Conservation (phyloP, 2,113 vertebrate species). For the Ammodytes marinus region DNA sequence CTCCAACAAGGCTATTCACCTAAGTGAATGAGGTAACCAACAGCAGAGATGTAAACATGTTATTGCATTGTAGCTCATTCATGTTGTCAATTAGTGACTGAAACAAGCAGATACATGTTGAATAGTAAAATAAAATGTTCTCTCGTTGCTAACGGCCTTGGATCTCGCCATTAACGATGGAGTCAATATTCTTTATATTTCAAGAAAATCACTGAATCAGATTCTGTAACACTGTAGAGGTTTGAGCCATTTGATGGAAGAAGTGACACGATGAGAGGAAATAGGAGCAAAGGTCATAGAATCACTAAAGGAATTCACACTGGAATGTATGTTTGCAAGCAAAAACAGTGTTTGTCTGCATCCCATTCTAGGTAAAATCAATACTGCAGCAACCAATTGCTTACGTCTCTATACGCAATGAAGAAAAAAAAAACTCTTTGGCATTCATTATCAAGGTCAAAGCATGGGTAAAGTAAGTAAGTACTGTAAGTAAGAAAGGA, state of each 20-base stretch:
- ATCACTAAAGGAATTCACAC: background rate
- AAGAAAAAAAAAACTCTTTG: background rate
- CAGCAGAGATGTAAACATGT: slow-evolving; percentile 3
- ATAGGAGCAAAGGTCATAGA: background rate
- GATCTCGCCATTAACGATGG: background rate
- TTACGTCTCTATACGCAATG: background rate
- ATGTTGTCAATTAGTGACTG: background rate
- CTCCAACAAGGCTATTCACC: background rate
- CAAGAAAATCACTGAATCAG: background rate
- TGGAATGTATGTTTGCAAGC: background rate
- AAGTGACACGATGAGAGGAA: background rate
- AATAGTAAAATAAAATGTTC: slow-evolving; percentile 38
- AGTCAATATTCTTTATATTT: slow-evolving; percentile 25
- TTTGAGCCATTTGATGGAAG: background rate
- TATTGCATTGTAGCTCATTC: slow-evolving; percentile 22
- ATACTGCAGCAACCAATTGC: background rate
- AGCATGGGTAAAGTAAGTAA: too few species aligned
- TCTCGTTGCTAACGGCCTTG: slow-evolving; percentile 14
- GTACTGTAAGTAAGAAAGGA: too few species aligned
- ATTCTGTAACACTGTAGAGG: background rate
- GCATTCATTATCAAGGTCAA: background rate
- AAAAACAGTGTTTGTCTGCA: background rate
- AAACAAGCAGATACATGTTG: background rate
- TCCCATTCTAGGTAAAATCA: background rate
- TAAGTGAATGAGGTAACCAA: slow-evolving; percentile 18